Percentiles rank a stretch among this genome's conserved stretches.
phyloP scores from a whole-genome alignment of 2,888 invertebrate species.

The Chrysolina oricalcia region DNA sequence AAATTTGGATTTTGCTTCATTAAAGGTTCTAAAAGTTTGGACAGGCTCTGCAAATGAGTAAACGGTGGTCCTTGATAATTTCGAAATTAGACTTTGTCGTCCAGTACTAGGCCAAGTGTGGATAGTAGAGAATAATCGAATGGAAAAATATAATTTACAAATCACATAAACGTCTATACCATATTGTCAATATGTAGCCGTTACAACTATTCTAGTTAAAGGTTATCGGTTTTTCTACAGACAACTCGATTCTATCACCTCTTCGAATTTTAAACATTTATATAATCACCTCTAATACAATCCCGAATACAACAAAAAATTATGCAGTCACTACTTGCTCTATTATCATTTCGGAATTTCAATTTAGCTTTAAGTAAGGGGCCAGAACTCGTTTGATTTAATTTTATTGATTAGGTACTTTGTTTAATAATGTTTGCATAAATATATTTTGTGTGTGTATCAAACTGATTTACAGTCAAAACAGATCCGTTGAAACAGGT shows the following conservation, averaged over 20 bases:
- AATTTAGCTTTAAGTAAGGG: background rate
- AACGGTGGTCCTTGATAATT: too few species aligned
- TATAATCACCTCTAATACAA: background rate
- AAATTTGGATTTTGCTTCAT: too few species aligned
- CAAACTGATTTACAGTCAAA: too few species aligned
- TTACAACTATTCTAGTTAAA: background rate
- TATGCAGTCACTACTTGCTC: background rate
- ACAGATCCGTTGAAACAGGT: too few species aligned
- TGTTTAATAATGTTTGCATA: too few species aligned
- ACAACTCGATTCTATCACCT: background rate
- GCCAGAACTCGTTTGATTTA: background rate
- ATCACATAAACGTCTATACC: background rate
- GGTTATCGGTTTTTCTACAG: constrained; percentile 1
- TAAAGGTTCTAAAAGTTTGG: too few species aligned
- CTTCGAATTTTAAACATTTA: background rate
- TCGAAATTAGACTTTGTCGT: background rate
- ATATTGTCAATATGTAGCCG: constrained; percentile 9
- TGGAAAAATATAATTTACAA: background rate
- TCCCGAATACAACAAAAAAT: background rate
- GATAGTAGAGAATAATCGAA: background rate
- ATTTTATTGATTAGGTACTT: too few species aligned
- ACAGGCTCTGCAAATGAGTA: too few species aligned
- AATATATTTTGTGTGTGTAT: too few species aligned
- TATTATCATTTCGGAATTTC: background rate
- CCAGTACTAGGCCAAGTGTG: background rate